Conservation (phyloP, 2,888 invertebrate genomes). For the Strigamia transsilvanica region DNA sequence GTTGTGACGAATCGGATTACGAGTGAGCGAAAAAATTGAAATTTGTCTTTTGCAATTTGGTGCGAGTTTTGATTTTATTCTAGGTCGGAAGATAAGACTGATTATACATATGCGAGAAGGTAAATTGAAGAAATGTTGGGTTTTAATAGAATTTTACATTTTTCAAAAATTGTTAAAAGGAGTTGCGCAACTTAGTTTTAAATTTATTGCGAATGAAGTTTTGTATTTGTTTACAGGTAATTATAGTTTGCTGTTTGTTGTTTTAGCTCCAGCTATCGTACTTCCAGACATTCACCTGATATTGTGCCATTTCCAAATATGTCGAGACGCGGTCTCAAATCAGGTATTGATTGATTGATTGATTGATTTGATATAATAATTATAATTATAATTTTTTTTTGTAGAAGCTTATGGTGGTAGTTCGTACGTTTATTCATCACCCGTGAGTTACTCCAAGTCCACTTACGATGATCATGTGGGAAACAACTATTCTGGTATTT, state of each 20-base stretch:
- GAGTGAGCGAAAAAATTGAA: neutral
- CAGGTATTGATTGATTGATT: neutral
- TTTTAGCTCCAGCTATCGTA: constrained; percentile 34
- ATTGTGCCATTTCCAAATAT: constrained; percentile 70
- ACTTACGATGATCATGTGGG: no score
- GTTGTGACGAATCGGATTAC: constrained; percentile 66
- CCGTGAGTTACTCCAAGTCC: no score
- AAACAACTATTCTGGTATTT: no score
- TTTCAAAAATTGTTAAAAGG: no score
- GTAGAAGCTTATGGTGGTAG: no score
- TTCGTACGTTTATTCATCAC: no score
- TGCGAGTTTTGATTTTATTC: constrained; percentile 55
- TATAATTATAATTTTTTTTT: no score
- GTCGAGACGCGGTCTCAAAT: constrained; percentile 72
- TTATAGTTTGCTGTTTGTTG: neutral
- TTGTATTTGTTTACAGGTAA: neutral
- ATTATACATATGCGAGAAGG: constrained; percentile 85
- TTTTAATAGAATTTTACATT: no score
- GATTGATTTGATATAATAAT: no score
- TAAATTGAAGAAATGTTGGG: constrained; percentile 61
- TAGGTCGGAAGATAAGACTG: constrained; percentile 89
- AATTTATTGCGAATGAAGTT: neutral
- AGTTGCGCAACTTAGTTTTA: no score
- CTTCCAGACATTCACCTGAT: constrained; percentile 14
- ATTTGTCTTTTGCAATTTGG: neutral